Evolutionary conservation across 2,888 invertebrate genomes (phyloP), one percentile per base, ranked within the genome.

Genomic region (Camponotus fellah): DNA sequence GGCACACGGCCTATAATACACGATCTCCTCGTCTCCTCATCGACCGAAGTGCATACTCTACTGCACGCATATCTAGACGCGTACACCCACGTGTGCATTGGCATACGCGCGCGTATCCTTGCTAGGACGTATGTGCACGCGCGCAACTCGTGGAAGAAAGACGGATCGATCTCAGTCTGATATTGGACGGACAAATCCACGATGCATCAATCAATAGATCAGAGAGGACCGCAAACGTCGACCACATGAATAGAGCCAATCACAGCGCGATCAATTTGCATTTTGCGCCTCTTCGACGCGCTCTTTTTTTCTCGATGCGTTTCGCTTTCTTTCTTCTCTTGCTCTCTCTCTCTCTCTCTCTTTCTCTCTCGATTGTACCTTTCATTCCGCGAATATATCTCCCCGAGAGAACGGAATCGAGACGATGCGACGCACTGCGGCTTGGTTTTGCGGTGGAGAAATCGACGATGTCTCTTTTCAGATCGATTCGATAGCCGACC

Each of bases 211-310:
- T 75, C 84, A 77, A 82, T 82, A 75, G 77, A 90, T 88, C 85
- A 86, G 83, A 88, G 84, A 37, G 60, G 53, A 71, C 58, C 87
- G 87, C 83, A 81, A 83, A 66, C 85, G 83, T 87, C 81, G 72
- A 62, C 74, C 82, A 26, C 43, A 12, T 80, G 83, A 86, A 83
- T 85, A 71, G 64, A 72, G 32, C 81, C 77, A 83, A 89, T 89
- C 85, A 71, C 69, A 72, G 69, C 62, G 49, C 81, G 81, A 83
- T 86, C 84, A 83, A 84, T 89, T 86, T 90, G 85, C 88, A 88
- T 90, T 84, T 82, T n/a, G 68, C 66, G 49, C 58, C 64, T 82
- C 60, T 68, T 74, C 17, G 49, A 34, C 8, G 12, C n/a, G 66
- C 43, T 40, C 32, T 26, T 64, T 40, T 32, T 12, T 64, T 66